phyloP scores from a whole-genome alignment of 2,797 vertebrate genomes.

The Todus mexicanus region DNA sequence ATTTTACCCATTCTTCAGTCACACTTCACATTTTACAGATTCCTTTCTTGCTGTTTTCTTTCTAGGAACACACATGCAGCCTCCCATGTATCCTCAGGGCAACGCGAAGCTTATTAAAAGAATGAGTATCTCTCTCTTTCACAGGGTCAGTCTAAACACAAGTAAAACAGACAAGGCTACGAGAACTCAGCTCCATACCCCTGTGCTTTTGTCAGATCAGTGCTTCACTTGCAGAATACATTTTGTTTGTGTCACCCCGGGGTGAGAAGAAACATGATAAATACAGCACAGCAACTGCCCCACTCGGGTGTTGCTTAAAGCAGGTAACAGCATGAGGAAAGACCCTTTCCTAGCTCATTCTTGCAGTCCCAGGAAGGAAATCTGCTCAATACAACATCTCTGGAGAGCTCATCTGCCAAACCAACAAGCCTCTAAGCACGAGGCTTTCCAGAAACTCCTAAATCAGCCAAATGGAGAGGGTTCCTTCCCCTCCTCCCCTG shows the following conservation, averaged over 20 bases:
- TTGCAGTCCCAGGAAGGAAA: background rate
- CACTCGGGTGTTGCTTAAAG: background rate
- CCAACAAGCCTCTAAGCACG: accelerated
- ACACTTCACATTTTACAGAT: background rate
- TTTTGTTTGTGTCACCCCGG: background rate
- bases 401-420: background rate
- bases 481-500: background rate
- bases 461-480: background rate
- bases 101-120: background rate
- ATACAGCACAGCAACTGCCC: accelerated
- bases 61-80: background rate
- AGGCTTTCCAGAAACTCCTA: background rate
- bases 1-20: background rate
- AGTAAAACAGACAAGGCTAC: background rate
- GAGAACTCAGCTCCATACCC: background rate
- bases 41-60: background rate
- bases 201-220: background rate
- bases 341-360: background rate
- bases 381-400: background rate
- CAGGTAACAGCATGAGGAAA: background rate
- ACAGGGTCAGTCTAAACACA: background rate
- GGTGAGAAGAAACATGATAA: background rate
- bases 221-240: background rate
- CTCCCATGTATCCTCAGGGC: background rate
- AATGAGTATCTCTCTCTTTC: background rate